Conservation (phyloP, 2,888 invertebrate species). For the Temnothorax unifasciatus region DNA sequence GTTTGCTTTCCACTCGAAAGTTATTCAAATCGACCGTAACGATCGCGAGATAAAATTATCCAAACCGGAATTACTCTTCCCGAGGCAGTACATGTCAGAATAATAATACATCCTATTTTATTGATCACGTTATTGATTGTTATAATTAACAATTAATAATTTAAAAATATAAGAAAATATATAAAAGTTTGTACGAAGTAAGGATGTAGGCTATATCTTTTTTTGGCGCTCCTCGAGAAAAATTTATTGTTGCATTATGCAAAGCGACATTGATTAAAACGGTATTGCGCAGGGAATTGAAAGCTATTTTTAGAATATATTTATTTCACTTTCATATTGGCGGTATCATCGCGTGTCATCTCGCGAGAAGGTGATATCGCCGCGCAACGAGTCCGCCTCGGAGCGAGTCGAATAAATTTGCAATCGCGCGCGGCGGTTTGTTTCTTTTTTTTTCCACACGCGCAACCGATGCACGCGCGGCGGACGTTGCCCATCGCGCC, state of each 20-base stretch:
- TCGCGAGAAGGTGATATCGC: slow-evolving; percentile 39
- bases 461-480: slow-evolving; percentile 26
- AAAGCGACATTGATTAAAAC: neutral
- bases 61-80: neutral
- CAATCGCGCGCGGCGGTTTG: slow-evolving; percentile 10
- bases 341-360: slow-evolving; percentile 48
- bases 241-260: neutral
- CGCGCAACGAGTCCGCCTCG: slow-evolving; percentile 18
- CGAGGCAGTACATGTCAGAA: neutral
- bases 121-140: neutral
- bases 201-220: neutral
- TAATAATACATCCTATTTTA: neutral
- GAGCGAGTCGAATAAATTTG: slow-evolving; percentile 52
- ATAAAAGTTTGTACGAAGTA: neutral
- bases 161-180: neutral
- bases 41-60: slow-evolving; percentile 15
- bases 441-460: slow-evolving; percentile 13
- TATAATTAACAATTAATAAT: neutral
- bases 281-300: neutral
- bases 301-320: slow-evolving; percentile 33
- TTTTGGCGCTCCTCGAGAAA: neutral
- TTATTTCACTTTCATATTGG: slow-evolving; percentile 47
- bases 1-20: slow-evolving; percentile 22
- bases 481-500: slow-evolving; percentile 17
- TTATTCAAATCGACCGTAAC: slow-evolving; percentile 13